Base-by-base conservation (phyloP, 2,888 invertebrate genomes). In the Ochropleura plecta region DNA sequence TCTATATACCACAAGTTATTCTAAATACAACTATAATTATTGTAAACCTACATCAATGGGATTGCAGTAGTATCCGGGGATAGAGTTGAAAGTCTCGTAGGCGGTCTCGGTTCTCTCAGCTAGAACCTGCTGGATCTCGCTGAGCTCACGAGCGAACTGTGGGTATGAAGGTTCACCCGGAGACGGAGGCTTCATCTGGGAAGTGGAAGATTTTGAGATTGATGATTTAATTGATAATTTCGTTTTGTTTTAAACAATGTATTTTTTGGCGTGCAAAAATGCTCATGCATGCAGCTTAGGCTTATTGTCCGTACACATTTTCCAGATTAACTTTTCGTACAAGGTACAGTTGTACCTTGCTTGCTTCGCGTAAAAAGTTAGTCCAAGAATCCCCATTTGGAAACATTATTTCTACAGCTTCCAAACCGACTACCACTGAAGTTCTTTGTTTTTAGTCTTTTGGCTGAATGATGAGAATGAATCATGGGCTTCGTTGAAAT, bases 41-140 rank as follows among this genome's bases (percentile, higher is more conserved):
- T 30, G 4, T 59, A 9, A 1, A 44, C 92, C 89, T 65, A 94
- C 94, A 69, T 94, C 91, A 9, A 97, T 96, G 40, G 96, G 94
- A 90, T 98, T 98, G 91, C 98, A 98, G 18, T 95, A 97, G 90
- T 97, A 97, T 12, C 99, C 98, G 65, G 98, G 97, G 88, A 99
- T 98, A 63, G 97, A 96, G 93, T 98, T 98, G 92, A 99, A 98
- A 3, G 98, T 97, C 67, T 98, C 97, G 18, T 97, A 97, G 7
- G 98, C 98, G 92, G 98, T 96, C 82, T 97, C 95, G 0, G 99
- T 98, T 88, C 98, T 86, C 66, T 91, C 96, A 0, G 97, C 96
- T 76, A 98, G 93, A 14, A 97, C 97, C 20, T 95, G 93, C 40
- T 98, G 93, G 18, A 98, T 97, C 16, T 90, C 92, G 4, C 91